Evolutionary conservation across 2,113 vertebrate genomes (phyloP).

Genomic region (Motacilla tschutschensis): DNA sequence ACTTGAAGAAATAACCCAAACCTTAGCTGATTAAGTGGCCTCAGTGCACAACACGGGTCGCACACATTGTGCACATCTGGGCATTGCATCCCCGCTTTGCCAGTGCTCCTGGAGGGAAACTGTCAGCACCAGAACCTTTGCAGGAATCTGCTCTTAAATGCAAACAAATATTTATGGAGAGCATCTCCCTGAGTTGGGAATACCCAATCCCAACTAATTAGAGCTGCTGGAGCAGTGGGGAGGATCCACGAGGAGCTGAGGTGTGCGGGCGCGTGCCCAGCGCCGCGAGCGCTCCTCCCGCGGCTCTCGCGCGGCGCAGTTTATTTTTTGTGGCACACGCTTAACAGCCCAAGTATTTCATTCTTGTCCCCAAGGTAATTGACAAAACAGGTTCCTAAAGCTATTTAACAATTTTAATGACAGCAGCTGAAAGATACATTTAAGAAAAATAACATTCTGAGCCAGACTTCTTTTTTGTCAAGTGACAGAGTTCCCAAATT

Average conservation of each 20-base stretch:
- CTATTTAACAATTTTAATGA: constrained; percentile 15
- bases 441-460: background rate
- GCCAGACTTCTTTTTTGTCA: background rate
- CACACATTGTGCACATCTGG: accelerated
- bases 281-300: background rate
- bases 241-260: accelerated
- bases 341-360: background rate
- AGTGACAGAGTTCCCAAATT: background rate
- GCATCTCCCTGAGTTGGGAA: background rate
- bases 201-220: background rate
- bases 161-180: background rate
- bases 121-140: background rate
- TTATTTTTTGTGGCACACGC: background rate
- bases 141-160: background rate
- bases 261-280: background rate
- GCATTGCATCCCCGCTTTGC: accelerated
- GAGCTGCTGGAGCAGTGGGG: background rate
- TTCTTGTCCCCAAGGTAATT: background rate
- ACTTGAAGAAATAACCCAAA: background rate
- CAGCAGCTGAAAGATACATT: background rate
- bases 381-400: constrained; percentile 7
- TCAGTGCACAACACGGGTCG: accelerated
- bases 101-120: background rate
- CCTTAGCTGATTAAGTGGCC: background rate
- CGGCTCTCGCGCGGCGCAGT: accelerated